phyloP scores from a whole-genome alignment of 2,113 vertebrate species.

The Cephalopholis sonnerati region DNA sequence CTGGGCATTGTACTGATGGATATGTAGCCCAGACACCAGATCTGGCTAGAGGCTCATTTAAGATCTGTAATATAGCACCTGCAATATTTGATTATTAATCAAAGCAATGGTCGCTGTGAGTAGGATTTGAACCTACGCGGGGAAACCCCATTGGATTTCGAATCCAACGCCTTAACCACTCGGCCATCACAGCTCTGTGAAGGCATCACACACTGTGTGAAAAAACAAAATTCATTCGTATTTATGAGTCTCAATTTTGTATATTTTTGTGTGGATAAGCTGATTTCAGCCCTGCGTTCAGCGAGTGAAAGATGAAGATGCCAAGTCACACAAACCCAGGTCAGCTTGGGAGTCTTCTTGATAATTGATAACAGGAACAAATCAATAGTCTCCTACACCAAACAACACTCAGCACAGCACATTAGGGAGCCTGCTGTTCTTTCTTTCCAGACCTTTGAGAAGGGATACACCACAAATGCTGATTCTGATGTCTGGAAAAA shows the following conservation, averaged over 20 bases:
- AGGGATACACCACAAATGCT: background rate
- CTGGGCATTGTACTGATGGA: no score
- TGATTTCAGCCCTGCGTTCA: background rate
- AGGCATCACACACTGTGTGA: no score
- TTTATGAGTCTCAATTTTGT: background rate
- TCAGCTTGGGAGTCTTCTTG: background rate
- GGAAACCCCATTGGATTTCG: slow-evolving; percentile 57
- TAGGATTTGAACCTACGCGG: slow-evolving; percentile 64
- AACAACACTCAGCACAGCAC: background rate
- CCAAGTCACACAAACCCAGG: background rate
- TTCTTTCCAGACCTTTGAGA: background rate
- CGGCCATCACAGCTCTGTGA: slow-evolving; percentile 47
- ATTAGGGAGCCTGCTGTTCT: background rate
- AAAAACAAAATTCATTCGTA: no score
- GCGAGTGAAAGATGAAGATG: background rate
- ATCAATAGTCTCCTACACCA: background rate
- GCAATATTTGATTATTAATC: background rate
- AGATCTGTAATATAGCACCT: no score
- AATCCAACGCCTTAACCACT: slow-evolving; percentile 62
- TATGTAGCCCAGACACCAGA: no score
- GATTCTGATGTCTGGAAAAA: background rate
- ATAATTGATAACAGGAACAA: background rate
- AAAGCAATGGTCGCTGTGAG: slow-evolving; percentile 7
- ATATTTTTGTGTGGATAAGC: no score
- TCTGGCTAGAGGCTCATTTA: no score